Conservation (phyloP, 2,888 invertebrate genomes). For the Chrysopilus asiliformis region DNA sequence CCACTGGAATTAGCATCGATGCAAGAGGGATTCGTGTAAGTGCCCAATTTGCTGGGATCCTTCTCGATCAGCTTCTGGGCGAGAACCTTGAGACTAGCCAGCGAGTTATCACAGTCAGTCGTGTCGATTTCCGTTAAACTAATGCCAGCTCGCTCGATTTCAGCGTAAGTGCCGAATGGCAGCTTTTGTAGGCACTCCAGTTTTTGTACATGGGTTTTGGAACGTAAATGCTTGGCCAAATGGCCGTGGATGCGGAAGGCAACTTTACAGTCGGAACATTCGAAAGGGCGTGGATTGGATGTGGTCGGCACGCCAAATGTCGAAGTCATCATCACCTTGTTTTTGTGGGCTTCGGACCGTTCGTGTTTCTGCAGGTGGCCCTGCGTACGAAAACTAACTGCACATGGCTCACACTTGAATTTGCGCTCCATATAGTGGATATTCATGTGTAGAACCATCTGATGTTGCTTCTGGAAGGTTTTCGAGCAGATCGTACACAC, state of each 20-base stretch:
- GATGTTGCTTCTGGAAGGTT: conserved; percentile 82
- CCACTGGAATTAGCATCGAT: conserved; percentile 16
- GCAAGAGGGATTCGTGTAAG: conserved; percentile 30
- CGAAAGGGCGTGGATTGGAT: conserved; percentile 89
- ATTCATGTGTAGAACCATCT: conserved; percentile 81
- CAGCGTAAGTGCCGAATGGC: conserved; percentile 87
- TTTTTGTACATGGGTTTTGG: conserved; percentile 91
- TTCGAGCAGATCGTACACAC: conserved; percentile 81
- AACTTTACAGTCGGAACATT: conserved; percentile 90
- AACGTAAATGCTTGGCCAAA: conserved; percentile 89
- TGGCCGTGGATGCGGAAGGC: conserved; percentile 96
- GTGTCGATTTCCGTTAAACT: conserved; percentile 92
- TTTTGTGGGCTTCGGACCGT: conserved; percentile 80
- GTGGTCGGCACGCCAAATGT: conserved; percentile 71
- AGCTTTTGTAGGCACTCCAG: conserved; percentile 84
- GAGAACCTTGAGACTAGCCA: conserved; percentile 71
- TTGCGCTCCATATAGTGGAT: conserved; percentile 91
- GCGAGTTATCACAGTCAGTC: conserved; percentile 88
- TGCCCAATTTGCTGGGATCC: conserved; percentile 61
- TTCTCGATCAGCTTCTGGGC: conserved; percentile 71
- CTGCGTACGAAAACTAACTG: conserved; percentile 77
- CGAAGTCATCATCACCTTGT: conserved; percentile 80
- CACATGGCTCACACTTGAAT: conserved; percentile 82
- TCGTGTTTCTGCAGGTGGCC: conserved; percentile 90
- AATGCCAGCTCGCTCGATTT: conserved; percentile 80